Evolutionary conservation across 2,113 vertebrate species (phyloP), one percentile per base, ranked within the genome.

Genomic region (Irena cyanogastra): DNA sequence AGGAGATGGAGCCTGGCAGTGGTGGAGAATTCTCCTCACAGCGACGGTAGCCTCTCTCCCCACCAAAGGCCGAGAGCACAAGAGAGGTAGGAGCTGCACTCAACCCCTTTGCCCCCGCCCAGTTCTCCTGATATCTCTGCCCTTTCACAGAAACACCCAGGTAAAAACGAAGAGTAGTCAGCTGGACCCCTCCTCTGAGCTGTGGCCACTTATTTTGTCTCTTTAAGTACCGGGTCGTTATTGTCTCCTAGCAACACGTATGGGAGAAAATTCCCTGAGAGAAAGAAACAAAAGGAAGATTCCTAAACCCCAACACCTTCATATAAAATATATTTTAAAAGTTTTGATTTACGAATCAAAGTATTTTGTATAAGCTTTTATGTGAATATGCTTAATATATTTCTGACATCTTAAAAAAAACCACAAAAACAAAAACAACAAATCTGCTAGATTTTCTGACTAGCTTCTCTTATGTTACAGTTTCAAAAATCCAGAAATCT

Each of bases 11-110:
- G 16, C 12, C 16, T 5, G 7, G 37, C 5, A 26, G 22, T 26
- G 9, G 13, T 44, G 22, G 17, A 0, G 4, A 57, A 45, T 59
- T 45, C 19, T 54, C 16, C 50, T 23, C 33, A 30, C 26, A 59
- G 15, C 1, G 1, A 37, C 15, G 0, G 0, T 20, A n/a, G 22
- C 10, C 2, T 50, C 13, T 77, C 35, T 33, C 35, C 17, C 8
- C 13, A 33, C 4, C 1, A 1, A 33, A 33, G 31, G 30, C 30
- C 1, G 2, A 33, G 23, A 63, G 11, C 17, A 16, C 2, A 8
- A 21, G 35, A 33, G 13, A 41, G 17, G 22, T 4, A n/a, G 17
- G 17, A 52, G 13, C 37, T 27, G 18, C 6, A 16, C 17, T 21
- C 45, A 21, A 6, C 7, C 23, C 6, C 30, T 21, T 50, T 27